phyloP scores from a whole-genome alignment of 2,113 vertebrate genomes.

The Gallinago jamesoni region DNA sequence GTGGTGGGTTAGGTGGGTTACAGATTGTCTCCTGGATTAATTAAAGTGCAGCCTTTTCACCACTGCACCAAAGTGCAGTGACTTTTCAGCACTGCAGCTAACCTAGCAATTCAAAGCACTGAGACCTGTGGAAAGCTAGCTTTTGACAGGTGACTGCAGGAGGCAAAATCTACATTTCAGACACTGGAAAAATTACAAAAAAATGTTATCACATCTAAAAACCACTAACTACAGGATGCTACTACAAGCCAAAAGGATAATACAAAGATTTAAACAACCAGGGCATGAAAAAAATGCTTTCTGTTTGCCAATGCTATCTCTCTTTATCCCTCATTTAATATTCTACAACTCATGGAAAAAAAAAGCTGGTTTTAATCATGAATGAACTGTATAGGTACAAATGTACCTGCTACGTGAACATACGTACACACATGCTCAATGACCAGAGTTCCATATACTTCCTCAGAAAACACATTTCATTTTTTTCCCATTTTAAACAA shows the following conservation, averaged over 20 bases:
- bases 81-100: not conserved
- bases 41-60: not conserved
- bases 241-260: not conserved
- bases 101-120: not conserved
- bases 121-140: not conserved
- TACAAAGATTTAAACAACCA: not conserved
- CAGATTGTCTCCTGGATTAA: fast-evolving
- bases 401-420: not conserved
- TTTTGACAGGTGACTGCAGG: not conserved
- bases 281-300: not conserved
- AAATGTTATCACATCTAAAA: not conserved
- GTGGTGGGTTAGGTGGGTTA: not conserved
- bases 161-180: not conserved
- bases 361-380: not conserved
- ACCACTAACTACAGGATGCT: not conserved
- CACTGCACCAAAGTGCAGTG: not conserved
- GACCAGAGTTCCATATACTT: not conserved
- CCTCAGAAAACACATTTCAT: not conserved
- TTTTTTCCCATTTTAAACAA: not conserved
- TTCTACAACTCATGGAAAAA: not conserved
- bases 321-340: not conserved
- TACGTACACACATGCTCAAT: not conserved
- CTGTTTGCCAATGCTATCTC: not conserved
- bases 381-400: not conserved
- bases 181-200: not conserved